Base-by-base conservation (phyloP, 2,797 vertebrate genomes). In the Sorex maritimensis region DNA sequence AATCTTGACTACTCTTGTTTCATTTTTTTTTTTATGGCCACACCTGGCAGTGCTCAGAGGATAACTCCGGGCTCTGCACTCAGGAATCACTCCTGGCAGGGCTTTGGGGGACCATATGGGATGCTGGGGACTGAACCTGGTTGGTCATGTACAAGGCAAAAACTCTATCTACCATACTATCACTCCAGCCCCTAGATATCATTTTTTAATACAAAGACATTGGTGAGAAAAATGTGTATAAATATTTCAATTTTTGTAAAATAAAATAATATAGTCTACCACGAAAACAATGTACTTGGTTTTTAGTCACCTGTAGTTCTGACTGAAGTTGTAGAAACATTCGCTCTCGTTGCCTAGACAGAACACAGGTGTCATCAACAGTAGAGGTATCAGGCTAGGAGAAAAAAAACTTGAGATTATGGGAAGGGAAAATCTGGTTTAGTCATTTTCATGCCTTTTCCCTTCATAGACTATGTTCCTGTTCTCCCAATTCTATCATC, bases 301-400 rank as follows among this genome's bases (percentile, higher is more conserved):
- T 15, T 26, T 90, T 82, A 83, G 98, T 97, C 97, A 99, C 99
- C 98, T 98, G 44, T 99, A 99, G 7, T 98, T 98, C 82, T 98
- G 95, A 67, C 97, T 99, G 97, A 98, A 98, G 98, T 99, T 99
- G 93, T 94, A 95, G 63, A 98, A 99, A 97, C 99, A 99, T 1
- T 96, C 94, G 4, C 95, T 97, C 77, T 95, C 81, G 97, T 99
- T 99, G 72, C 98, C 99, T 93, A 98, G 41, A 41, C 98, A 97
- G 30, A 99, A 98, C 2, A 99, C 98, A 0, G 99, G 99, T 61
- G 95, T 94, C 98, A 99, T 99, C 69, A 99, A 96, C 44, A 99
- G 58, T 15, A 98, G 86, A 65, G 99, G 99, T 91, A 99, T 15
- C 63, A 99, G 58, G 30, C 99, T 99, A 95, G 10, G 72, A 91